phyloP scores from a whole-genome alignment of 2,113 vertebrate genomes.

The Bucco capensis region DNA sequence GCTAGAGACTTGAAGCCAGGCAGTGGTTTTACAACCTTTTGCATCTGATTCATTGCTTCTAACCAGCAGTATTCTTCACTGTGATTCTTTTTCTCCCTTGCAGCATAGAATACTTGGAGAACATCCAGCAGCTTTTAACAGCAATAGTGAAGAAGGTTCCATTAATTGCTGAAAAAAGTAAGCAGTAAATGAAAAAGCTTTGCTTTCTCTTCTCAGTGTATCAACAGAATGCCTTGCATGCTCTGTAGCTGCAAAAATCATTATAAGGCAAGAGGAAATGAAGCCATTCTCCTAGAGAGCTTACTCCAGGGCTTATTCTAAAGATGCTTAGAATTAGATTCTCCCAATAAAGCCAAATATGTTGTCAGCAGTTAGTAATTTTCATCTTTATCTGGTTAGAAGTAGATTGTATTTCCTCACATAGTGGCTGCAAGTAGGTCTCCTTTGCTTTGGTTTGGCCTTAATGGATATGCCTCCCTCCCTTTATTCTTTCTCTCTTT shows the following conservation, averaged over 20 bases:
- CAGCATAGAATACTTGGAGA: conserved; percentile 94
- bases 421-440: neutral
- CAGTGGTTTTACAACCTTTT: neutral
- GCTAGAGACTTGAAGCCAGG: neutral
- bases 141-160: conserved; percentile 94
- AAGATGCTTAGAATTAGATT: neutral
- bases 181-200: conserved; percentile 57
- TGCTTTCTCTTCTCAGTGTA: neutral
- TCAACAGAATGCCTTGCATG: neutral
- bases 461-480: neutral
- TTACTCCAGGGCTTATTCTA: neutral
- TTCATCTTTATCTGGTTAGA: neutral
- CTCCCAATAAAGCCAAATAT: neutral
- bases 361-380: neutral
- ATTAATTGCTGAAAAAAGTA: conserved; percentile 92
- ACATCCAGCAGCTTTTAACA: conserved; percentile 90
- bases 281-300: neutral
- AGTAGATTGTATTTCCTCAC: neutral
- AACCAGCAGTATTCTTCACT: neutral
- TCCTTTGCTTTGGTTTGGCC: neutral
- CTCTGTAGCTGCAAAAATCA: neutral
- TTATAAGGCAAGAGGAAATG: neutral
- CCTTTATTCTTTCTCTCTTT: neutral
- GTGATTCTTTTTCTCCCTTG: conserved; percentile 34
- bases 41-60: neutral